A percentile compares a stretch with the other conserved stretches of the same genome.
phyloP scores from a whole-genome alignment of 2,888 invertebrate genomes.

The Diarsia dahlii region DNA sequence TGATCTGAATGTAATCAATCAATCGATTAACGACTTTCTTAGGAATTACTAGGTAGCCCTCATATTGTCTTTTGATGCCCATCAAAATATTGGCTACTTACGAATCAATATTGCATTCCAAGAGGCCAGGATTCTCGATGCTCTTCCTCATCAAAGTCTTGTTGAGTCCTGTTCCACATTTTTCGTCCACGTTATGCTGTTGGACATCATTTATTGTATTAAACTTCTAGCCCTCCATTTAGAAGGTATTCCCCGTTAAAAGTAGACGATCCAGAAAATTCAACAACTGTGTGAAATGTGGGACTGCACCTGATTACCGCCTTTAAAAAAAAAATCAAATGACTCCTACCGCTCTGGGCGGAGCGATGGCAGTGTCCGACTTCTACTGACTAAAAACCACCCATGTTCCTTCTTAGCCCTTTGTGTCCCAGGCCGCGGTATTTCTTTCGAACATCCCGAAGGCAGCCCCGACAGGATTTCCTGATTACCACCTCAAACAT shows the following conservation, averaged over 20 bases:
- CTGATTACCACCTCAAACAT: too few species aligned
- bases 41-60: not conserved
- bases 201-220: slow-evolving; percentile 7
- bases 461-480: too few species aligned
- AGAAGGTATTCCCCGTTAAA: not conserved
- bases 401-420: too few species aligned
- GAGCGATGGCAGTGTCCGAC: too few species aligned
- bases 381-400: too few species aligned
- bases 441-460: too few species aligned
- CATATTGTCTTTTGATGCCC: too few species aligned
- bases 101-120: slow-evolving; percentile 96
- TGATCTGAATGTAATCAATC: slow-evolving; percentile 81
- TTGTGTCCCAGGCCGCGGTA: too few species aligned
- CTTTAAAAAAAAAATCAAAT: too few species aligned
- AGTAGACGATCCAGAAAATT: not conserved
- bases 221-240: not conserved
- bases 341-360: too few species aligned
- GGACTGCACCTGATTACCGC: not conserved
- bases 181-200: slow-evolving; percentile 91
- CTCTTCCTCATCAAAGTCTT: slow-evolving; percentile 94
- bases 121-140: slow-evolving; percentile 91
- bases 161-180: slow-evolving; percentile 91
- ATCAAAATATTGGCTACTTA: slow-evolving; percentile 72
- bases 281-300: not conserved
- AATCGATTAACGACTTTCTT: not conserved